These are phyloP conservation scores for Dynastes maya DNA, from an alignment of 2,888 invertebrate genomes.

Conservation along the genomic window DNA sequence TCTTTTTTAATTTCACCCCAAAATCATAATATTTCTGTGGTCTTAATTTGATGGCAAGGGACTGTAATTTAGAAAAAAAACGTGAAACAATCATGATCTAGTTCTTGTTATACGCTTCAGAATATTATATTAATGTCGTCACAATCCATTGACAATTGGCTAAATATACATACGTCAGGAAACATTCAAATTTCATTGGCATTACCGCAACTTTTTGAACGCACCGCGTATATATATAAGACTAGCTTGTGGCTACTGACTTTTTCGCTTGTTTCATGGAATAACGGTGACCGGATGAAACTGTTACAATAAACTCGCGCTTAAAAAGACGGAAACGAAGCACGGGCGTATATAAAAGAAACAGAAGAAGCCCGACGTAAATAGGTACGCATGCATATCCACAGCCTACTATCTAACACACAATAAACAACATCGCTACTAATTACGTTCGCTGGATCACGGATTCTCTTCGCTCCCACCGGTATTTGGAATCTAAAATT, in stretches of 20 bases:
- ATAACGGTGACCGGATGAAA: conserved; percentile 38
- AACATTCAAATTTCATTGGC: no score
- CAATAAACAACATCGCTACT: conserved; percentile 3
- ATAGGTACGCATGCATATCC: background rate
- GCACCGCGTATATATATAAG: background rate
- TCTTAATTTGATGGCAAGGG: no score
- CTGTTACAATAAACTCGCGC: conserved; percentile 47
- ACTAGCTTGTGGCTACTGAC: conserved; percentile 8
- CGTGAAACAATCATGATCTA: no score
- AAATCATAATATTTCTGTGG: no score
- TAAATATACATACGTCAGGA: no score
- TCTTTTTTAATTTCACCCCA: no score
- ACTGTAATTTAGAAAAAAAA: no score
- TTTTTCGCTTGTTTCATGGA: conserved; percentile 38
- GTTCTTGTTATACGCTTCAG: no score
- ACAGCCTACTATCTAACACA: background rate
- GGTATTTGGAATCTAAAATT: background rate
- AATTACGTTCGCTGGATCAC: background rate
- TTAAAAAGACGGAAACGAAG: conserved; percentile 32
- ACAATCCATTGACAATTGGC: no score
- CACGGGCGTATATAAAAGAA: background rate
- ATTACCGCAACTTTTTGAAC: background rate
- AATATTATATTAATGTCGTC: no score
- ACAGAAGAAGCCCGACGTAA: background rate
- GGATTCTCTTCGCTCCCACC: background rate